Base-by-base conservation (phyloP, 2,888 invertebrate genomes). In the Empis stercorea region DNA sequence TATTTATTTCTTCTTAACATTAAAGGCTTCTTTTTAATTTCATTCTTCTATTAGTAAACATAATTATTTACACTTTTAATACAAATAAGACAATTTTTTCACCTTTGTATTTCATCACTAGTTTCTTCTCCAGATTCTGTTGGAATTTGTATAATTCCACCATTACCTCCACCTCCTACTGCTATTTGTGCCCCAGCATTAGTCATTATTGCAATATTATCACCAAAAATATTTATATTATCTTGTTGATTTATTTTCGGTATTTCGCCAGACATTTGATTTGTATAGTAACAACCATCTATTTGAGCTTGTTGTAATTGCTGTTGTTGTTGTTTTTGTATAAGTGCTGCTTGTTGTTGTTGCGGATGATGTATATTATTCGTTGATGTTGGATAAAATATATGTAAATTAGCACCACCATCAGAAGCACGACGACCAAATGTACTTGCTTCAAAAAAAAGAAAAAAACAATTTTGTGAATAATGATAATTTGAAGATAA, bases 401-500 rank as follows among this genome's bases (percentile, higher is more conserved):
- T 79, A 56, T 87, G 87, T 54, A 94, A 79, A 73, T 94, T 92
- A 46, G 94, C 93, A 48, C 94, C 94, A 56, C 95, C 95, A 72
- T 95, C 95, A 37, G 94, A 94, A 45, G 94, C 94, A 56, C 95
- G 79, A 37, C 95, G 78, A 7, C 91, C 91, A 70, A 89, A 88
- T 44, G 84, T 79, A 39, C 86, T 84, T 55, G 80, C 83, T 79
- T 15, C 3, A 48, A 53, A 38, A 48, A 30, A 3, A 16, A 49
- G 15, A 20, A 43, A 16, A 40, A 1, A 20, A 40, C 15, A 34
- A 7, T 16, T 44, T 17, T 16, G 4, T 32, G 30, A 14, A 10
- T 15, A 48, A 40, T 20, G n/a, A n/a, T n/a, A n/a, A n/a, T n/a
- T n/a, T n/a, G n/a, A n/a, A n/a, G n/a, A n/a, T n/a, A n/a, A n/a